phyloP scores from a whole-genome alignment of 2,888 invertebrate species.

The Dryomyza anilis region DNA sequence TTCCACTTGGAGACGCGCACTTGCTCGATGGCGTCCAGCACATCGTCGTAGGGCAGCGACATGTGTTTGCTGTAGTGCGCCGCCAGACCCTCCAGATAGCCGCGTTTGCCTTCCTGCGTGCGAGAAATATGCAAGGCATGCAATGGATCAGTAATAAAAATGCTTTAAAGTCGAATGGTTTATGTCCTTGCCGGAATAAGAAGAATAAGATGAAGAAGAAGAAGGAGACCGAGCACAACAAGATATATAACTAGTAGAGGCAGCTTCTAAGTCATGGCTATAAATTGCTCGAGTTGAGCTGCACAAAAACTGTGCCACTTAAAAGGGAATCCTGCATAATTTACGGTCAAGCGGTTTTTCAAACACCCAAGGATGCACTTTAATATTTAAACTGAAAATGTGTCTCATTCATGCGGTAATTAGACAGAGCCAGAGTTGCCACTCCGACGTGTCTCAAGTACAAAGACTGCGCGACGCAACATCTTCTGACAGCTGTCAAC shows the following conservation, averaged over 20 bases:
- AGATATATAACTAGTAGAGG: no score
- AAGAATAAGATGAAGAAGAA: no score
- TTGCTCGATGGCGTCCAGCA: slow-evolving; percentile 83
- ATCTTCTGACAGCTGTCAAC: not conserved
- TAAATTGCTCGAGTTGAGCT: no score
- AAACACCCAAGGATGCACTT: no score
- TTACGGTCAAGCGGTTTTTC: no score
- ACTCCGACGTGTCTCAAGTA: slow-evolving; percentile 40
- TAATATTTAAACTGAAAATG: no score
- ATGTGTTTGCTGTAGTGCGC: slow-evolving; percentile 86
- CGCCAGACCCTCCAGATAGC: slow-evolving; percentile 84
- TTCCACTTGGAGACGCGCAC: slow-evolving; percentile 68
- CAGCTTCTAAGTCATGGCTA: no score
- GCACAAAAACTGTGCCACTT: no score
- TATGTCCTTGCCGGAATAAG: no score
- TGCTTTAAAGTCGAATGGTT: not conserved
- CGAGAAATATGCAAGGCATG: not conserved
- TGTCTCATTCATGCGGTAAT: slow-evolving; percentile 43
- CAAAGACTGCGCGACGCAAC: not conserved
- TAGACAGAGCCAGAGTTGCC: slow-evolving; percentile 43
- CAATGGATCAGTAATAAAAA: slow-evolving; percentile 12
- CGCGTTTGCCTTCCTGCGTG: slow-evolving; percentile 80
- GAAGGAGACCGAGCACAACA: no score
- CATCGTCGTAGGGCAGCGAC: slow-evolving; percentile 86
- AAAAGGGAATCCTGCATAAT: no score